Evolutionary conservation across 2,113 vertebrate species (phyloP), one percentile per base, ranked within the genome.

Genomic region (Mus pahari): DNA sequence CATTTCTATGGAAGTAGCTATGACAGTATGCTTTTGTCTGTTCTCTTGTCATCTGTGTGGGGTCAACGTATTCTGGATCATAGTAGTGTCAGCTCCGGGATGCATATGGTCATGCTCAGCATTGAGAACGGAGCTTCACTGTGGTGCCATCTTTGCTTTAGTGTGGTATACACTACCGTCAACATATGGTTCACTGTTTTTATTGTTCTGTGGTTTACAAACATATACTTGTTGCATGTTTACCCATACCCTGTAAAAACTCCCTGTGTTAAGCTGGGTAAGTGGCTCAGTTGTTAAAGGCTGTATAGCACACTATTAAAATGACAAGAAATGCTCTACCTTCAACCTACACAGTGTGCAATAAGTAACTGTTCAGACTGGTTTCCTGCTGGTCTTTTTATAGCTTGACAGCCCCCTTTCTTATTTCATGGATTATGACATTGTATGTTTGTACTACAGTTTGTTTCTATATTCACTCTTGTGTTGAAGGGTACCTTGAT

Each of bases 401-500:
- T 86, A 93, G 74, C 55, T 74, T 92, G 24, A 36, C 36, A 77
- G 50, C 53, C 81, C 28, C 83, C 53, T 86, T 89, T 22, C 93
- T 75, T 75, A 39, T 55, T 42, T 88, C 31, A 55, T 16, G 19
- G 28, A 82, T 66, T 73, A 42, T 20, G 75, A 22, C 22, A 50
- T 78, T 82, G 39, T 64, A 53, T 93, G 14, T 10, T 20, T 70
- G n/a, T 77, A 28, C 58, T 24, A 74, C 19, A 74, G 70, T 91
- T 95, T 83, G 22, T 68, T 75, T 83, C 19, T 62, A 62, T 3
- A 10, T 33, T 31, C 8, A 66, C 68, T 87, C n/a, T 19, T 7
- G 20, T 89, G 11, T 45, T 83, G 73, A 91, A 84, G 36, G 66
- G 11, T 31, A 95, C 84, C 22, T 91, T 90, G 58, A 33, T 94